A percentile compares a stretch with the other conserved stretches of the same genome.
Conservation (phyloP, 2,888 invertebrate genomes). For the Callyntrura guangdongensis region DNA sequence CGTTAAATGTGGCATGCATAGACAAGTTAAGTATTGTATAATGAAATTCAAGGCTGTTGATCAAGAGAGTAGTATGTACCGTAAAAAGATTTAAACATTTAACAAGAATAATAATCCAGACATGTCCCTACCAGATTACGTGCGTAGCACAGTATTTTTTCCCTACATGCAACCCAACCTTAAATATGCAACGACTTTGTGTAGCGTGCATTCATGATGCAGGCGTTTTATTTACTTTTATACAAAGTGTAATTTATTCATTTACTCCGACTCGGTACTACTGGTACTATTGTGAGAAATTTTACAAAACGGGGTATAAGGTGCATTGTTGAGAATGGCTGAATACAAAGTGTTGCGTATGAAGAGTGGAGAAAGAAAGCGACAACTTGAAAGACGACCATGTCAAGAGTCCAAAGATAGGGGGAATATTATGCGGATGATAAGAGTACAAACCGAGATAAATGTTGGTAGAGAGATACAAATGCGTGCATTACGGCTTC, state of each 20-base stretch:
- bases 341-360: neutral
- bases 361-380: constrained; percentile 30
- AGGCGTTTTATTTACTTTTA: constrained; percentile 40
- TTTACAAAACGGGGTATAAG: constrained; percentile 15
- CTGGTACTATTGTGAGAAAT: constrained; percentile 41
- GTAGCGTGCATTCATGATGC: constrained; percentile 4
- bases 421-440: neutral
- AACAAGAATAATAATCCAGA: neutral
- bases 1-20: neutral
- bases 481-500: neutral
- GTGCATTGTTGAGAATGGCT: neutral
- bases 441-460: constrained; percentile 20
- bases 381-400: neutral
- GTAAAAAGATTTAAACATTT: neutral
- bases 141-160: neutral
- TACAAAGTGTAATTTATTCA: constrained; percentile 69
- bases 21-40: too few species aligned
- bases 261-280: constrained; percentile 33
- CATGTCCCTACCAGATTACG: neutral
- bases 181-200: neutral
- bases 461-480: neutral
- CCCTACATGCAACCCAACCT: neutral
- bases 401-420: too few species aligned
- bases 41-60: constrained; percentile 42
- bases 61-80: constrained; percentile 1